These are phyloP conservation scores for Microcebus tavaratra DNA, from an alignment of 2,113 vertebrate species.

Conservation along the genomic window DNA sequence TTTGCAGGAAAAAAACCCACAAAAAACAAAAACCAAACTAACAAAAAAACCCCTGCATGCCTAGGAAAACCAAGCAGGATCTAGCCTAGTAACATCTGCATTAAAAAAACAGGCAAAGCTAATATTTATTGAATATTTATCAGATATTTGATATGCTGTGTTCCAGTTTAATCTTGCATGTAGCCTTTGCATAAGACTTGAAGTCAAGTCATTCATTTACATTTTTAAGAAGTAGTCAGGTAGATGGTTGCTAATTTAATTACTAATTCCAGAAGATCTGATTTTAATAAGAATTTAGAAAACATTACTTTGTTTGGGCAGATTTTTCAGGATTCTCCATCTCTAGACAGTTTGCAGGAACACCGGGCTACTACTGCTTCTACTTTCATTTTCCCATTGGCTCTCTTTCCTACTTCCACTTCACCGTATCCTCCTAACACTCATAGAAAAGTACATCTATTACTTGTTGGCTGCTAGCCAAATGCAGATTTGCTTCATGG, in stretches of 20 bases:
- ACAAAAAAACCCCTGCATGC: background rate
- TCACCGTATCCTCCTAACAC: background rate
- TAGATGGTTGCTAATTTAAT: background rate
- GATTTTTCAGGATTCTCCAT: background rate
- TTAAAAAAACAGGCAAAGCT: conserved; percentile 2
- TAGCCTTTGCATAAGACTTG: background rate
- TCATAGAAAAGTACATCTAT: background rate
- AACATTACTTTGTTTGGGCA: background rate
- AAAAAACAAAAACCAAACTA: background rate
- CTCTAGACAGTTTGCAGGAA: background rate
- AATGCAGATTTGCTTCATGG: background rate
- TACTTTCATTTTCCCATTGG: background rate
- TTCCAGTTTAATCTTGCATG: background rate
- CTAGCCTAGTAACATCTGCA: background rate
- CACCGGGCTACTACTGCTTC: background rate
- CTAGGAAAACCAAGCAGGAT: background rate
- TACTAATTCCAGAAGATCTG: conserved; percentile 12
- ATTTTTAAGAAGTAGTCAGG: background rate
- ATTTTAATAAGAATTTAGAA: conserved; percentile 1
- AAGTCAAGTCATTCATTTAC: background rate
- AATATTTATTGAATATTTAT: background rate
- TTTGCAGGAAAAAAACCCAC: background rate
- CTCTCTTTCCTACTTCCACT: background rate
- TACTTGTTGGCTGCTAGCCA: background rate
- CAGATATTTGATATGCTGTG: background rate